A percentile compares a stretch with the other conserved stretches of the same genome.
These are phyloP conservation scores for Malthinus flaveolus DNA, from an alignment of 2,888 invertebrate species.

Conservation along the genomic window DNA sequence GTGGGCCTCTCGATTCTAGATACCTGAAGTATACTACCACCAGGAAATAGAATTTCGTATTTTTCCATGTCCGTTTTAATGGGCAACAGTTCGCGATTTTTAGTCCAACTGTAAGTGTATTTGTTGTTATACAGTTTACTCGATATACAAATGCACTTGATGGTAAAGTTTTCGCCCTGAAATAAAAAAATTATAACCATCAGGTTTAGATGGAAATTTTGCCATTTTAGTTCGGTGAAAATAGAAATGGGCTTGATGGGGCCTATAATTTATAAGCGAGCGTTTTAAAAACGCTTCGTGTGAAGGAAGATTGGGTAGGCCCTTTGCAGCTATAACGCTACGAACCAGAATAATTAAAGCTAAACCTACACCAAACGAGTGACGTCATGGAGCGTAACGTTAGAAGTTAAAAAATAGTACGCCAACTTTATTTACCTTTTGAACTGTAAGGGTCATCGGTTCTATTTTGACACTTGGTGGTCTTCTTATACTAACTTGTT, in stretches of 20 bases:
- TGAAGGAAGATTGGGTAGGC: no score
- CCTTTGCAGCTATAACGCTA: no score
- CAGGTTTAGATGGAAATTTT: no score
- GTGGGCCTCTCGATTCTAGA: constrained; percentile 78
- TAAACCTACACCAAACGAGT: no score
- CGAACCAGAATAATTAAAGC: no score
- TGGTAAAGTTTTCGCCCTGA: constrained; percentile 70
- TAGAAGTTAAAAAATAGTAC: no score
- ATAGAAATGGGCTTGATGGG: no score
- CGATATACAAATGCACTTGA: constrained; percentile 75
- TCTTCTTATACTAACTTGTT: constrained; percentile 63
- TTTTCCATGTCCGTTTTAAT: constrained; percentile 75
- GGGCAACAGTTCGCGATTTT: constrained; percentile 74
- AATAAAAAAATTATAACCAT: constrained; percentile 26
- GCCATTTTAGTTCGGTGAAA: no score
- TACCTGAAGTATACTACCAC: constrained; percentile 80
- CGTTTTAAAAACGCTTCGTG: no score
- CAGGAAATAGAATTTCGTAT: constrained; percentile 84
- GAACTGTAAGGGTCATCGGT: constrained; percentile 71
- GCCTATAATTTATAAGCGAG: no score
- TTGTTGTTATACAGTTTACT: constrained; percentile 66
- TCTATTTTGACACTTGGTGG: constrained; percentile 70
- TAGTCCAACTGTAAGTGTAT: constrained; percentile 83
- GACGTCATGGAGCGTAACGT: no score
- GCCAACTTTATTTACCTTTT: constrained; percentile 59